These are phyloP conservation scores for Oxyruncus cristatus DNA, from an alignment of 2,113 vertebrate genomes.

Conservation along the genomic window DNA sequence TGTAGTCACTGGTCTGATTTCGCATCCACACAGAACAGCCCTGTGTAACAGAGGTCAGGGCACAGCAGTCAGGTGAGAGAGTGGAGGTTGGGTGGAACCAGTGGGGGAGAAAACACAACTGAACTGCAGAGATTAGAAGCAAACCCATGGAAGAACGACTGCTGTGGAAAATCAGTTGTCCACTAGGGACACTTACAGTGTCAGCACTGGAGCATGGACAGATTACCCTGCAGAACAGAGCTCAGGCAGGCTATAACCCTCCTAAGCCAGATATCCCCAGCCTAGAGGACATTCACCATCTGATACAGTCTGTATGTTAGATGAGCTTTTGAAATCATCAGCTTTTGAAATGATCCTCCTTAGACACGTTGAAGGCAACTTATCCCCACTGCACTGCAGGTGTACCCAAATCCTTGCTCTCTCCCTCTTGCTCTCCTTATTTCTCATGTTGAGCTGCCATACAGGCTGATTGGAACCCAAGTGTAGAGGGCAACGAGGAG, in stretches of 20 bases:
- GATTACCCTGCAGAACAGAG: not conserved
- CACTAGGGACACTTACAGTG: not conserved
- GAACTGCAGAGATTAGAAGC: conserved; percentile 28
- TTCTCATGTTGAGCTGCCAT: not conserved
- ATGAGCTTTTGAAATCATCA: not conserved
- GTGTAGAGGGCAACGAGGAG: not conserved
- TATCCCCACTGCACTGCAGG: not conserved
- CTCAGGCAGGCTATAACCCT: not conserved
- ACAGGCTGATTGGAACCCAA: not conserved
- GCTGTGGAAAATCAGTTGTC: not conserved
- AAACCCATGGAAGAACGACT: not conserved
- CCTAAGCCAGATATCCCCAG: not conserved
- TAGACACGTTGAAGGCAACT: not conserved
- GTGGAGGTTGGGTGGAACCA: not conserved
- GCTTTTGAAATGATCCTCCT: no score
- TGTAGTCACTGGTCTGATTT: not conserved
- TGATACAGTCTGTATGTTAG: not conserved
- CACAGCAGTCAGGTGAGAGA: not conserved
- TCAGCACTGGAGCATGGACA: not conserved
- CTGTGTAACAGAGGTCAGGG: not conserved
- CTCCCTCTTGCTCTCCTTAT: not conserved
- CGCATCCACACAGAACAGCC: not conserved
- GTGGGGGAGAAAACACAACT: not conserved
- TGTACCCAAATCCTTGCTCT: not conserved
- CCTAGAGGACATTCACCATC: not conserved